These are phyloP conservation scores for Protobothrops mucrosquamatus DNA, from an alignment of 2,113 vertebrate genomes.

Conservation along the genomic window DNA sequence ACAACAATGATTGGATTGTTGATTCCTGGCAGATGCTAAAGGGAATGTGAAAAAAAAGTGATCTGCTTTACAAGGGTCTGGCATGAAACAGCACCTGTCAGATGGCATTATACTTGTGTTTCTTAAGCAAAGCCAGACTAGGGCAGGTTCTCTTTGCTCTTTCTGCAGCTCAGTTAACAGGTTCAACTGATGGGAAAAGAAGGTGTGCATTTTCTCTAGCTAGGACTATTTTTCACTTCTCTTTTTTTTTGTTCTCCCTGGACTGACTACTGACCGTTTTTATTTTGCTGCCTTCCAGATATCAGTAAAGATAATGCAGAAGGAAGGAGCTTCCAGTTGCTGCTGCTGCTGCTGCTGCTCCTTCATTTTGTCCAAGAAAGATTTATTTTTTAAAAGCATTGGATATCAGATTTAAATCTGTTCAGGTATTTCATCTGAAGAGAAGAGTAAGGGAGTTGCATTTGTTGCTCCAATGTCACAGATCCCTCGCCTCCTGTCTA, in stretches of 20 bases:
- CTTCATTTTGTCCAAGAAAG: not conserved
- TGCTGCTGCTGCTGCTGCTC: too few relatives aligned
- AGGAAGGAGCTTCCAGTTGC: not conserved
- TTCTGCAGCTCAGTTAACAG: not conserved
- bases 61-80: slow-evolving; percentile 4
- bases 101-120: not conserved
- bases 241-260: not conserved
- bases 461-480: too few relatives aligned
- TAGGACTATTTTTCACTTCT: not conserved
- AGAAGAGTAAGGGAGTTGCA: too few relatives aligned
- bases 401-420: too few relatives aligned
- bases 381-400: too few relatives aligned
- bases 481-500: too few relatives aligned
- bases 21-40: slow-evolving; percentile 9
- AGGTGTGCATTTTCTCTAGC: not conserved
- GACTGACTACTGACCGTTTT: not conserved
- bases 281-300: not conserved
- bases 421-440: too few relatives aligned
- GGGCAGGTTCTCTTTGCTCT: not conserved
- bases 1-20: slow-evolving; percentile 5
- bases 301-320: not conserved
- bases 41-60: not conserved
- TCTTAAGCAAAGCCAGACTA: not conserved
- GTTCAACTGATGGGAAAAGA: slow-evolving; percentile 3
- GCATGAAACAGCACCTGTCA: not conserved